Evolutionary conservation across 2,888 invertebrate species (phyloP).

Genomic region (Microdon myrmicae): DNA sequence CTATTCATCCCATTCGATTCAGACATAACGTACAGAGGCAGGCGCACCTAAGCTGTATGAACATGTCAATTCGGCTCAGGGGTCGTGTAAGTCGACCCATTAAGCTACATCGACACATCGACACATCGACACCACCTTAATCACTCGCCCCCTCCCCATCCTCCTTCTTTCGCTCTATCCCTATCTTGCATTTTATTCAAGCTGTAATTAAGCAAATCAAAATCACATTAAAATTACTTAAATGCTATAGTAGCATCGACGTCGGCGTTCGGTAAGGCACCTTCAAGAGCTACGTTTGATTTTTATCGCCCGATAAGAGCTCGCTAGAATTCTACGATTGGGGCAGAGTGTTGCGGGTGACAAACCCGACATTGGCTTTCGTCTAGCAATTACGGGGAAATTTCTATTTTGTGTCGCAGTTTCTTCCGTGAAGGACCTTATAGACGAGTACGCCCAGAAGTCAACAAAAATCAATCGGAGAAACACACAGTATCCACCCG

Average conservation of each 20-base stretch:
- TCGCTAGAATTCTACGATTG: slow-evolving; percentile 42
- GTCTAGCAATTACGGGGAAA: slow-evolving; percentile 38
- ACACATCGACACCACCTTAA: not conserved
- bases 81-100: not conserved
- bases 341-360: slow-evolving; percentile 28
- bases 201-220: slow-evolving; percentile 33
- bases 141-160: not conserved
- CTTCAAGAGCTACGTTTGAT: slow-evolving; percentile 19
- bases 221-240: slow-evolving; percentile 38
- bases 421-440: too few relatives aligned
- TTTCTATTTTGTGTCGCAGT: too few relatives aligned
- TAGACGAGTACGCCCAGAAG: slow-evolving; percentile 48
- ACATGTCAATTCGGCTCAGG: slow-evolving; percentile 18
- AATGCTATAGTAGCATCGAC: slow-evolving; percentile 19
- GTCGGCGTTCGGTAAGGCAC: slow-evolving; percentile 16
- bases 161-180: too few relatives aligned
- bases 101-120: not conserved
- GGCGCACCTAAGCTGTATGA: too few relatives aligned
- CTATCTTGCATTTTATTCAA: too few relatives aligned
- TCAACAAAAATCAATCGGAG: slow-evolving; percentile 49
- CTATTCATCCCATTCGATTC: too few relatives aligned
- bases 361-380: too few relatives aligned
- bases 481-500: slow-evolving; percentile 14
- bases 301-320: slow-evolving; percentile 36
- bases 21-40: too few relatives aligned